These are phyloP conservation scores for Anguilla marmorata DNA, from an alignment of 2,797 vertebrate species.

Conservation along the genomic window DNA sequence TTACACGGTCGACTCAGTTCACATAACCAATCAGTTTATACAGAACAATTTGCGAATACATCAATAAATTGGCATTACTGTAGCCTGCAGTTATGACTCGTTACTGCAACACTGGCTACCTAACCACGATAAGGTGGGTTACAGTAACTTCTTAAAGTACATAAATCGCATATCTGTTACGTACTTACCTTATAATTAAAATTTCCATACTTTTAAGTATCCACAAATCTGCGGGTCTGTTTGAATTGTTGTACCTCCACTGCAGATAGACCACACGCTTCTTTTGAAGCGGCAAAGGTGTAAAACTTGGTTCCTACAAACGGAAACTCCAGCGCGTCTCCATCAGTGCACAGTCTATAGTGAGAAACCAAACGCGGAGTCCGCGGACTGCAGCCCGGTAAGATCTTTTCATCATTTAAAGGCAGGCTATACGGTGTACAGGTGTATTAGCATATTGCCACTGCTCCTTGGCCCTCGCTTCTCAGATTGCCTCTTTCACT, in stretches of 20 bases:
- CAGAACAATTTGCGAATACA: not conserved
- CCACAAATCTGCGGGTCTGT: not conserved
- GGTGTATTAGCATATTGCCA: slow-evolving; percentile 23
- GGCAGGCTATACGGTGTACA: slow-evolving; percentile 11
- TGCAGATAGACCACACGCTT: not conserved
- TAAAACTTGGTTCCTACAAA: not conserved
- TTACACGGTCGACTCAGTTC: slow-evolving; percentile 4
- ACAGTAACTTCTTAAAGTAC: not conserved
- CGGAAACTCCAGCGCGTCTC: not conserved
- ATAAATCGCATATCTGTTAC: not conserved
- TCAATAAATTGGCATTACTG: not conserved
- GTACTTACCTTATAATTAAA: slow-evolving; percentile 12
- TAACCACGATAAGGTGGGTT: not conserved
- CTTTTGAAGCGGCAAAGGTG: not conserved
- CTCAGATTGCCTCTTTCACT: slow-evolving; percentile 29
- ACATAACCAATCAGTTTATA: slow-evolving; percentile 26
- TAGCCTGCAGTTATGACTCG: not conserved
- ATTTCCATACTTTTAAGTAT: not conserved
- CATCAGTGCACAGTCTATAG: not conserved
- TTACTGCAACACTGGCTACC: not conserved
- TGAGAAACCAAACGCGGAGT: not conserved
- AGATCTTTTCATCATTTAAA: slow-evolving; percentile 30
- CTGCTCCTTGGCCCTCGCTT: slow-evolving; percentile 20
- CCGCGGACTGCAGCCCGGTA: slow-evolving; percentile 8
- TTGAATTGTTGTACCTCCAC: not conserved